Percentiles rank a stretch among this genome's conserved stretches.
Conservation (phyloP, 2,797 vertebrate genomes). For the Cirrhinus molitorella region DNA sequence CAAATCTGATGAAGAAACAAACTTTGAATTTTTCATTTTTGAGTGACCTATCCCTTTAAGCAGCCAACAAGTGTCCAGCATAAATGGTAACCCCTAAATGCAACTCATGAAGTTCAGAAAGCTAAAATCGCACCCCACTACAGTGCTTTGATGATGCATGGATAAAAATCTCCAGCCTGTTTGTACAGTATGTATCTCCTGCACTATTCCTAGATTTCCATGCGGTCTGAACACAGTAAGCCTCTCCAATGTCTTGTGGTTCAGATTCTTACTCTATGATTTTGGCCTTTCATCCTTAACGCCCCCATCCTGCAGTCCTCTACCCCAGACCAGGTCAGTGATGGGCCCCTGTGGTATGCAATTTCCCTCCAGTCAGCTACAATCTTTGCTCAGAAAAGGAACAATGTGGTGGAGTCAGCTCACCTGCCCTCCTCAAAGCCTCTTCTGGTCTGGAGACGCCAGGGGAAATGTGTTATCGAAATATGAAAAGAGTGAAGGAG, state of each 20-base stretch:
- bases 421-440: background rate
- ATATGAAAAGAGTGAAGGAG: conserved; percentile 26
- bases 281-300: conserved; percentile 3
- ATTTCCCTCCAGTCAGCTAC: conserved; percentile 42
- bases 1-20: background rate
- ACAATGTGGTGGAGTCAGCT: conserved; percentile 29
- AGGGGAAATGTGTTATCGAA: conserved; percentile 13
- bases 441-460: background rate
- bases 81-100: background rate
- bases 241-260: background rate
- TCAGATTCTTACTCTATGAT: background rate
- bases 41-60: background rate
- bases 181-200: background rate
- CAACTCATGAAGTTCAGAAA: background rate
- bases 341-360: conserved; percentile 35
- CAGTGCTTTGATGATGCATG: background rate
- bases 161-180: background rate
- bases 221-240: background rate
- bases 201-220: background rate
- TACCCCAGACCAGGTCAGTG: background rate
- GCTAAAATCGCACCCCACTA: background rate
- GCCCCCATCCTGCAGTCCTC: background rate
- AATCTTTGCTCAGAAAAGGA: conserved; percentile 22
- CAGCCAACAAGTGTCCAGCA: background rate
- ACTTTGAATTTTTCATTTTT: background rate